A percentile compares a stretch with the other conserved stretches of the same genome.
Conservation (phyloP, 1,140 invertebrate species). For the Phenacoccus solenopsis region DNA sequence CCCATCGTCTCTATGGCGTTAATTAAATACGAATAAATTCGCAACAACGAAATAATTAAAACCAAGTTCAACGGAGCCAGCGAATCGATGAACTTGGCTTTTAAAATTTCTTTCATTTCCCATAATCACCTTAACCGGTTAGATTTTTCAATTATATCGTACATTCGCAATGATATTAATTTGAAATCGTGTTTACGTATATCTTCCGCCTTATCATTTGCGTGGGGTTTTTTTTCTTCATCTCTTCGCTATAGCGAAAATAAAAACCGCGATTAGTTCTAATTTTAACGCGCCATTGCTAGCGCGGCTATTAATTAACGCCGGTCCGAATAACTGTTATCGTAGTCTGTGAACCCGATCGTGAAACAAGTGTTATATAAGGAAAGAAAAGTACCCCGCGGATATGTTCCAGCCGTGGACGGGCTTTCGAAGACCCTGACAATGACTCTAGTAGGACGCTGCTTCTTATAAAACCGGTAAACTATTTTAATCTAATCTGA, state of each 20-base stretch:
- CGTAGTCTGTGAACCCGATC: background rate
- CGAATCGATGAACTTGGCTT: background rate
- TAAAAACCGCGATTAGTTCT: no score
- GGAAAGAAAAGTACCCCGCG: background rate
- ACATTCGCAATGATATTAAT: background rate
- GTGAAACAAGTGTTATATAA: background rate
- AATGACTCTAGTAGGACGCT: background rate
- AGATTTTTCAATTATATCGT: background rate
- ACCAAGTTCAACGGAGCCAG: background rate
- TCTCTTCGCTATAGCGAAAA: no score
- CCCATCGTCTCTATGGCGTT: background rate
- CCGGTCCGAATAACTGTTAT: slow-evolving; percentile 10
- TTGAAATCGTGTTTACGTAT: background rate
- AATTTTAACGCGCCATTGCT: background rate
- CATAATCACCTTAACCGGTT: background rate
- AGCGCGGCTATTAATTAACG: background rate
- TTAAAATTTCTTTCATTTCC: background rate
- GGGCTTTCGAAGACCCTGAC: slow-evolving; percentile 6
- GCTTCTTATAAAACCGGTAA: slow-evolving; percentile 6
- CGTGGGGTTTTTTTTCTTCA: no score
- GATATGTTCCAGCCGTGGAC: background rate
- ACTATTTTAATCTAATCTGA: slow-evolving; percentile 1
- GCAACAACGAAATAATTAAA: background rate
- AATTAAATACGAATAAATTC: background rate
- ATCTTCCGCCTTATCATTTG: background rate